Evolutionary conservation across 2,888 invertebrate genomes (phyloP).

Genomic region (Drosophila kanekoi): DNA sequence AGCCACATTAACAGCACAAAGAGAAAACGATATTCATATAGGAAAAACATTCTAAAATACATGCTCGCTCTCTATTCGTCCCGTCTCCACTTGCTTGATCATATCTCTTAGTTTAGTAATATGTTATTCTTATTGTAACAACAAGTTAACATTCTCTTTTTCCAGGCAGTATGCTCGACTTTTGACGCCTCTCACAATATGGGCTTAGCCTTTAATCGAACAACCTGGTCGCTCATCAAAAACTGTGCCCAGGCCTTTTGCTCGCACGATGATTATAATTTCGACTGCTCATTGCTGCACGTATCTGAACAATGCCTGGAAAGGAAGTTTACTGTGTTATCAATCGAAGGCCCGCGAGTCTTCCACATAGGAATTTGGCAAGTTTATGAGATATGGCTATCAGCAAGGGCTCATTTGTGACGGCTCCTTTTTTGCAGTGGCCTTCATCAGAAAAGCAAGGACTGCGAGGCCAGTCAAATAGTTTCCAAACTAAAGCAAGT

Average conservation of each 20-base stretch:
- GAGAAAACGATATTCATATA: too few relatives aligned
- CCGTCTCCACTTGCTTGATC: too few relatives aligned
- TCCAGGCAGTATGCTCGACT: conserved; percentile 93
- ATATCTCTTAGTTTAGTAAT: too few relatives aligned
- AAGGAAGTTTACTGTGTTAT: conserved; percentile 92
- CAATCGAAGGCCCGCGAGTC: conserved; percentile 96
- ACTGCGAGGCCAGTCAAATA: too few relatives aligned
- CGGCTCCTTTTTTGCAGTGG: conserved; percentile 87
- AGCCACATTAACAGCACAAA: too few relatives aligned
- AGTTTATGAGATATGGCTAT: conserved; percentile 74
- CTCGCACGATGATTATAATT: conserved; percentile 98
- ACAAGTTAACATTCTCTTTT: too few relatives aligned
- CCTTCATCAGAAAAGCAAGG: conserved; percentile 71
- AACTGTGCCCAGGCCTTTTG: conserved; percentile 94
- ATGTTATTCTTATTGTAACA: too few relatives aligned
- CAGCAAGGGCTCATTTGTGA: too few relatives aligned
- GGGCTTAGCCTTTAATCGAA: conserved; percentile 97
- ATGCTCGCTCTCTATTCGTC: too few relatives aligned
- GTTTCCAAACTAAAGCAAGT: conserved; percentile 87
- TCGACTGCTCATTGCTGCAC: conserved; percentile 98
- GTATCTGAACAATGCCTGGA: conserved; percentile 93
- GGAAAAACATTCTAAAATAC: too few relatives aligned
- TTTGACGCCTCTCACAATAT: conserved; percentile 97
- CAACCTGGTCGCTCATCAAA: conserved; percentile 93
- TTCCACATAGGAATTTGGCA: conserved; percentile 99